Evolutionary conservation across 2,888 invertebrate genomes (phyloP).

Genomic region (Ornithoptera alexandrae): DNA sequence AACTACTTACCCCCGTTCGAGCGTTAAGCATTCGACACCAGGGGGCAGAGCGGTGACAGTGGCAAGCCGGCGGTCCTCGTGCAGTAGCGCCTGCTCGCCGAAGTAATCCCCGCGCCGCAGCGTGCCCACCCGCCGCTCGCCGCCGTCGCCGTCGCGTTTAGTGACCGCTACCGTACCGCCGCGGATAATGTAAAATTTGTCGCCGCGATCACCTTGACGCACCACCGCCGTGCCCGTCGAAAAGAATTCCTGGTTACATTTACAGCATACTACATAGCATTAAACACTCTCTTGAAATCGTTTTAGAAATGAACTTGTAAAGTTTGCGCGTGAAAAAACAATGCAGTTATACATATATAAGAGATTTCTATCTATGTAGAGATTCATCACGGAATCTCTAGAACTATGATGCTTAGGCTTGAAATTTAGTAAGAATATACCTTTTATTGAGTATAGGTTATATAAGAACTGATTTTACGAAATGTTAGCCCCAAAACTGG

Average conservation of each 20-base stretch:
- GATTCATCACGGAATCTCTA: no score
- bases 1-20: conserved; percentile 87
- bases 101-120: conserved; percentile 91
- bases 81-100: conserved; percentile 92
- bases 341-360: no score
- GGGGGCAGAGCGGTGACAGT: conserved; percentile 93
- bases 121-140: conserved; percentile 84
- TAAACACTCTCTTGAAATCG: background rate
- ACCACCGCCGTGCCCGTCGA: conserved; percentile 88
- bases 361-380: no score
- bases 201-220: conserved; percentile 91
- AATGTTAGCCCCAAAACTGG: no score
- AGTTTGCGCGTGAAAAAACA: background rate
- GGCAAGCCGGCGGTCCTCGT: conserved; percentile 92
- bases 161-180: conserved; percentile 89
- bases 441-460: no score
- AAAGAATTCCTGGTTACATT: conserved; percentile 84
- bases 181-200: conserved; percentile 94
- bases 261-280: no score
- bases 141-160: conserved; percentile 80
- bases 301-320: background rate
- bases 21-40: conserved; percentile 91
- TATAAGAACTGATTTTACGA: no score
- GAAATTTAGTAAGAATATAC: no score
- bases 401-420: no score